phyloP scores from a whole-genome alignment of 2,797 vertebrate species.

The Mareca penelope region DNA sequence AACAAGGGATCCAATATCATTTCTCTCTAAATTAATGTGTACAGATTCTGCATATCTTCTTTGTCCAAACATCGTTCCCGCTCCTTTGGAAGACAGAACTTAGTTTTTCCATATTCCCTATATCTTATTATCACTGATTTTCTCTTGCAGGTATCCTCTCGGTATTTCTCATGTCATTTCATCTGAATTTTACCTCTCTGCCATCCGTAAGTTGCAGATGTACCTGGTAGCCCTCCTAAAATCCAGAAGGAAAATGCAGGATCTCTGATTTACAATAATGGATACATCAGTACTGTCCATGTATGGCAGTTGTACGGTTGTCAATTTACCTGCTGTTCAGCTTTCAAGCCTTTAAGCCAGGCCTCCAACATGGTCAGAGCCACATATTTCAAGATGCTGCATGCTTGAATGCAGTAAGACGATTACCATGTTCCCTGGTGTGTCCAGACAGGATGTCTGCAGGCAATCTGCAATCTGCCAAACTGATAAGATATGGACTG shows the following conservation, averaged over 20 bases:
- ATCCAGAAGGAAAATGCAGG: fast-evolving
- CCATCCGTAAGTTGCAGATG: background rate
- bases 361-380: background rate
- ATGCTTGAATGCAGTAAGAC: background rate
- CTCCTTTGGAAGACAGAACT: background rate
- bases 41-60: background rate
- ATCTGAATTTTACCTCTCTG: background rate
- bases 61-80: background rate
- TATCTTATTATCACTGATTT: background rate
- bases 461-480: constrained; percentile 37
- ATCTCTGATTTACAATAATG: background rate
- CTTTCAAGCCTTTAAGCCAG: background rate
- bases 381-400: background rate
- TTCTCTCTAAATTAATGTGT: background rate
- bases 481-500: background rate
- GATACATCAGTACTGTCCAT: background rate
- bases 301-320: background rate
- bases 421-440: constrained; percentile 8
- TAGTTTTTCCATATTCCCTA: background rate
- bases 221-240: fast-evolving
- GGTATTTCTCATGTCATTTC: background rate
- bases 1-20: background rate
- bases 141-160: background rate
- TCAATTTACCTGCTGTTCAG: background rate
- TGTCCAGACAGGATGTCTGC: constrained; percentile 26